These are phyloP conservation scores for Celastrina argiolus DNA, from an alignment of 2,888 invertebrate species.

Conservation along the genomic window DNA sequence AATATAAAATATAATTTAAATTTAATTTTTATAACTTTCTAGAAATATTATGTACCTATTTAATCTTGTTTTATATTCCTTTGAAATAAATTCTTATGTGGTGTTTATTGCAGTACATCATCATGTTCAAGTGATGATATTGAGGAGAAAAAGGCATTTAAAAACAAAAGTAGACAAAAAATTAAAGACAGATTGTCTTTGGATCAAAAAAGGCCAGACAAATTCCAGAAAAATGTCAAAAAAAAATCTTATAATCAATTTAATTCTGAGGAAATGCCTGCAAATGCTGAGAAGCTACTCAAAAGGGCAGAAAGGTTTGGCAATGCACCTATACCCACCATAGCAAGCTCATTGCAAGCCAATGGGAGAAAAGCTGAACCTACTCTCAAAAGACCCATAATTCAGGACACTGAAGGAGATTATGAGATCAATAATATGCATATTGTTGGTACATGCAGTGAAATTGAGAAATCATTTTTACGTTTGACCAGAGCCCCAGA, in stretches of 20 bases:
- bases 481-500: conserved; percentile 97
- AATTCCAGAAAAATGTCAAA: conserved; percentile 71
- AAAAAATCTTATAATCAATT: conserved; percentile 83
- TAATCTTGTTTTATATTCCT: too few species aligned
- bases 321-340: conserved; percentile 67
- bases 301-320: conserved; percentile 94
- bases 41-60: too few species aligned
- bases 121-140: conserved; percentile 75
- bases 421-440: conserved; percentile 92
- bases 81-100: neutral
- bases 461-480: conserved; percentile 97
- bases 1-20: neutral
- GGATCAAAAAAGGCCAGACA: conserved; percentile 62
- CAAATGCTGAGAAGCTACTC: conserved; percentile 87
- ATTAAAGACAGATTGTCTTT: conserved; percentile 77
- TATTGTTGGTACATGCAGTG: conserved; percentile 95
- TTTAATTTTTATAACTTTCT: too few species aligned
- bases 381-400: conserved; percentile 51
- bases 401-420: conserved; percentile 82
- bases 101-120: conserved; percentile 64
- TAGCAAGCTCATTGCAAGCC: conserved; percentile 65
- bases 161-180: conserved; percentile 68
- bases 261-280: conserved; percentile 81
- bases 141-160: conserved; percentile 66
- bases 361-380: conserved; percentile 53